phyloP scores from a whole-genome alignment of 1,140 invertebrate genomes.

The Eulimnadia texana region DNA sequence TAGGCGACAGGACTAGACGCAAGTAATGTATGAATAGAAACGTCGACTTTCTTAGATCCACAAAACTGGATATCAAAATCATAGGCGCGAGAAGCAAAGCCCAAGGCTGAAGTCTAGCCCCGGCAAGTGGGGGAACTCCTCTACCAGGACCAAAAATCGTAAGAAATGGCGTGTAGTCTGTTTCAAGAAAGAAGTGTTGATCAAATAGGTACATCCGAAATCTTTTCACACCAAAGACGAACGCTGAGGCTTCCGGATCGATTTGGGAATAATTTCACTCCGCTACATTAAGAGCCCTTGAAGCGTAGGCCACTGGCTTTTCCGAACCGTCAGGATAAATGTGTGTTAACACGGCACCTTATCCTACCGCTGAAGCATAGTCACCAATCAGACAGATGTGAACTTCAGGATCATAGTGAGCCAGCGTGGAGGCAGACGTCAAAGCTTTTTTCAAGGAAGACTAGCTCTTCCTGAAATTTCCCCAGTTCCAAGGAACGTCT shows the following conservation, averaged over 20 bases:
- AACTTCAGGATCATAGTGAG: conserved; percentile 31
- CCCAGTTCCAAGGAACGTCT: neutral
- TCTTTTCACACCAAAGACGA: conserved; percentile 28
- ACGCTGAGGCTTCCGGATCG: conserved; percentile 27
- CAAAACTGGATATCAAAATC: conserved; percentile 27
- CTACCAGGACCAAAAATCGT: conserved; percentile 21
- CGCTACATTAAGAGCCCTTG: conserved; percentile 19
- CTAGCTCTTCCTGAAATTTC: neutral
- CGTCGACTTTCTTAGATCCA: neutral
- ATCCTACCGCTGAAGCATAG: conserved; percentile 26
- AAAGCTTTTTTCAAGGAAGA: conserved; percentile 6
- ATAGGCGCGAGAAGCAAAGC: conserved; percentile 26
- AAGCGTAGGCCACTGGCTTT: conserved; percentile 33
- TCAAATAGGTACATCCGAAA: conserved; percentile 27
- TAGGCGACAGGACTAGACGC: neutral
- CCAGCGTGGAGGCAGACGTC: conserved; percentile 19
- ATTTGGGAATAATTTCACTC: conserved; percentile 28
- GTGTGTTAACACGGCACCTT: conserved; percentile 34
- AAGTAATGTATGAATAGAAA: neutral
- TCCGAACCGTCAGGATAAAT: conserved; percentile 25
- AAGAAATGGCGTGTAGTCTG: conserved; percentile 28
- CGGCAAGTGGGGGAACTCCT: conserved; percentile 24
- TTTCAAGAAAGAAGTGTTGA: conserved; percentile 27
- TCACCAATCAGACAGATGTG: conserved; percentile 34
- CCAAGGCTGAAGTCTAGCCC: conserved; percentile 28